These are phyloP conservation scores for Cliona cf. orientalis DNA, from an alignment of 37 sponge, comb jelly and placozoan species.

Conservation along the genomic window DNA sequence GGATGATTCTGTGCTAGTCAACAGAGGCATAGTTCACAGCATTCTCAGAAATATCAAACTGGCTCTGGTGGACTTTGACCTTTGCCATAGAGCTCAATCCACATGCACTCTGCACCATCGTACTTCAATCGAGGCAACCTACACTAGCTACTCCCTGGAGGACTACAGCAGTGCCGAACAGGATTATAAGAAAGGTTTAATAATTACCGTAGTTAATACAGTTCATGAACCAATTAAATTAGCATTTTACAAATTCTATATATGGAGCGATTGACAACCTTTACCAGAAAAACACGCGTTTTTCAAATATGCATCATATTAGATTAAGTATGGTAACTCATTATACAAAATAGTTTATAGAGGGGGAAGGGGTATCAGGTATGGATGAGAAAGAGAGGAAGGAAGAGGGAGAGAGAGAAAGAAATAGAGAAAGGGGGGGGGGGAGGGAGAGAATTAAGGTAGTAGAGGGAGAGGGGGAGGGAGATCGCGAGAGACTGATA, in stretches of 20 bases:
- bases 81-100: slow-evolving; percentile 74
- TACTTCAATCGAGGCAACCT: slow-evolving; percentile 93
- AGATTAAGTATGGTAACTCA: too few species aligned
- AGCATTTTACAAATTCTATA: too few species aligned
- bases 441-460: slow-evolving; percentile 3
- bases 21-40: slow-evolving; percentile 61
- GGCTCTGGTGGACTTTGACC: slow-evolving; percentile 74
- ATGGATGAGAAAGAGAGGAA: background rate
- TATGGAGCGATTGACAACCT: too few species aligned
- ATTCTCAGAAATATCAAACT: slow-evolving; percentile 57
- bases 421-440: background rate
- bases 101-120: slow-evolving; percentile 76
- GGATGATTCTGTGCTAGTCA: slow-evolving; percentile 69
- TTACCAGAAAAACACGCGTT: too few species aligned
- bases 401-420: background rate
- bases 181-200: slow-evolving; percentile 81
- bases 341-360: too few species aligned
- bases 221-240: too few species aligned
- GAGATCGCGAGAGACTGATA: slow-evolving; percentile 10
- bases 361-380: too few species aligned
- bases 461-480: background rate
- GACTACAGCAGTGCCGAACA: slow-evolving; percentile 57
- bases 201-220: too few species aligned
- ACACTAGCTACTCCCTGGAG: slow-evolving; percentile 45
- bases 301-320: too few species aligned